Percentiles rank a stretch among this genome's conserved stretches.
phyloP scores from a whole-genome alignment of 2,888 invertebrate species.

The Campopleginae sp. region DNA sequence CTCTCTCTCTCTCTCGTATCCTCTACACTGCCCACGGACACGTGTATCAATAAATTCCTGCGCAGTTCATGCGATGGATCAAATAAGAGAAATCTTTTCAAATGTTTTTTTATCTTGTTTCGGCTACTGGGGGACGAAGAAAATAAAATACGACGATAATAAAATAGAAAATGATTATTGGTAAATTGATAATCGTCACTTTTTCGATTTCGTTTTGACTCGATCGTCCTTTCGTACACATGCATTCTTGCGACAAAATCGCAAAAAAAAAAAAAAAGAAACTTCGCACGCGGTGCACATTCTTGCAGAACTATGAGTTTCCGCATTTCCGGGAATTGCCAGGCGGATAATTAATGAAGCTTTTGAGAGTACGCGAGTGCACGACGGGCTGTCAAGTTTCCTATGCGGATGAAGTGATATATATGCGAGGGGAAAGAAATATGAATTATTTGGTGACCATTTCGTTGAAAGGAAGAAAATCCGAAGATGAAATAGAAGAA shows the following conservation, averaged over 20 bases:
- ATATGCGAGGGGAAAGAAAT: conserved; percentile 25
- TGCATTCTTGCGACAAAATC: neutral
- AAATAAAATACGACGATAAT: neutral
- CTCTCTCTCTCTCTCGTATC: neutral
- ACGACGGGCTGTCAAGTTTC: neutral
- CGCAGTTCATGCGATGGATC: neutral
- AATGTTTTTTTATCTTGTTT: neutral
- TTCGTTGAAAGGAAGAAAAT: conserved; percentile 30
- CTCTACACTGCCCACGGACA: neutral
- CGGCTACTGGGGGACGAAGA: neutral
- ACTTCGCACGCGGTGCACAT: neutral
- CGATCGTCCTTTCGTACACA: neutral
- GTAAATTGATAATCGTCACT: neutral
- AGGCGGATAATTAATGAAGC: neutral
- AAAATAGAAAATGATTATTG: neutral
- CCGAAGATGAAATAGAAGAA: conserved; percentile 39
- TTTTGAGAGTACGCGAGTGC: neutral
- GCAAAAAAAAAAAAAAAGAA: neutral
- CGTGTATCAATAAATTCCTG: conserved; percentile 27
- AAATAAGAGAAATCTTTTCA: neutral
- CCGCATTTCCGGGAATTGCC: neutral
- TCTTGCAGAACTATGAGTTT: neutral
- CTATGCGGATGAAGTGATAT: conserved; percentile 25
- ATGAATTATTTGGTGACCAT: conserved; percentile 53
- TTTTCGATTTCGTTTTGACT: neutral